A percentile compares a stretch with the other conserved stretches of the same genome.
Evolutionary conservation across 2,888 invertebrate species (phyloP).

Genomic region (Lithosia quadra): DNA sequence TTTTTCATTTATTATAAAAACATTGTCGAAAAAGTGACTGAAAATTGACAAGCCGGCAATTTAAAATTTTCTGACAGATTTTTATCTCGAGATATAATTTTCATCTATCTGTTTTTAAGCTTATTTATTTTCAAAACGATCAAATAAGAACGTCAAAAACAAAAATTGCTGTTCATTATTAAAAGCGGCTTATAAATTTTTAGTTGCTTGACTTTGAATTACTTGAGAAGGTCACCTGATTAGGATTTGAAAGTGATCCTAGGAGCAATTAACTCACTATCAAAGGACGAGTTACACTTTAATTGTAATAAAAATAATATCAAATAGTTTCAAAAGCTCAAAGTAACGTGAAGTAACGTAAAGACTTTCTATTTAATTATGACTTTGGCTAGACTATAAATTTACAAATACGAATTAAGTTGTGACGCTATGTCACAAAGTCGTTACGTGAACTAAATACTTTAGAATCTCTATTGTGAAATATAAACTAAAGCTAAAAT

Average conservation of each 20-base stretch:
- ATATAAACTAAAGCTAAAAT: conserved; percentile 6
- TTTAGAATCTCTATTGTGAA: conserved; percentile 25
- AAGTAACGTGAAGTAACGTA: conserved; percentile 40
- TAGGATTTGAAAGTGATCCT: conserved; percentile 44
- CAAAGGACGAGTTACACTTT: conserved; percentile 52
- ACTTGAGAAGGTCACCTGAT: conserved; percentile 33
- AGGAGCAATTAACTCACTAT: conserved; percentile 52
- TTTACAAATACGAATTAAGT: conserved; percentile 38
- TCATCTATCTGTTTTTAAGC: background rate
- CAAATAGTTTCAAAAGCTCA: conserved; percentile 46
- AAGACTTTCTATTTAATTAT: conserved; percentile 51
- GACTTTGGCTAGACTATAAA: conserved; percentile 36
- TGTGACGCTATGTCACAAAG: conserved; percentile 22
- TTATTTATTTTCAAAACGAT: background rate
- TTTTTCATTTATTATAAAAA: background rate
- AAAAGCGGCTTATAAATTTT: conserved; percentile 15
- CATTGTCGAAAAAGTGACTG: background rate
- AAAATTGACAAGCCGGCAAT: background rate
- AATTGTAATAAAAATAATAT: conserved; percentile 65
- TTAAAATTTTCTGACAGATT: background rate
- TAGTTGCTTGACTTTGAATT: conserved; percentile 36
- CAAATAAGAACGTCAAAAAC: background rate
- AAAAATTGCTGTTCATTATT: background rate
- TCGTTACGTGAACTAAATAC: conserved; percentile 15
- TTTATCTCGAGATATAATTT: background rate